phyloP scores from a whole-genome alignment of 2,888 invertebrate genomes.

The Orthosia cruda region DNA sequence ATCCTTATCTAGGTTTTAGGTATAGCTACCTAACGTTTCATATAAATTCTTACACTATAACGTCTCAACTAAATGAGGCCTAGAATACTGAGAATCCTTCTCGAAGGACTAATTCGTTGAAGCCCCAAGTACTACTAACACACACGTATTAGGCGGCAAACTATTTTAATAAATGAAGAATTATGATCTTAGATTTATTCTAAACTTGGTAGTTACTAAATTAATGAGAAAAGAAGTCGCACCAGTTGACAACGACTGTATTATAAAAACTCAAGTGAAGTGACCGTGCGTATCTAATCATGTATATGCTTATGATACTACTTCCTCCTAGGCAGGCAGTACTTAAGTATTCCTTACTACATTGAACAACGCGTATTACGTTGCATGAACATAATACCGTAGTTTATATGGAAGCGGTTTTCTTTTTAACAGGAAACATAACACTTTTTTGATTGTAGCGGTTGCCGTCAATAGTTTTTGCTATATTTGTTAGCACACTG shows the following conservation, averaged over 20 bases:
- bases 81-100: neutral
- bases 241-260: neutral
- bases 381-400: neutral
- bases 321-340: neutral
- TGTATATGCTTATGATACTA: too few relatives aligned
- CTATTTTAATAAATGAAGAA: slow-evolving; percentile 3
- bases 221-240: neutral
- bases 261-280: neutral
- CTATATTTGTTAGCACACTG: too few relatives aligned
- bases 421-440: slow-evolving; percentile 9
- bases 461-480: slow-evolving; percentile 15
- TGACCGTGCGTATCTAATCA: neutral
- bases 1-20: neutral
- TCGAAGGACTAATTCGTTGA: slow-evolving; percentile 7
- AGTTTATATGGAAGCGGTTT: neutral
- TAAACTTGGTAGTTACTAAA: neutral
- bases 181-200: neutral
- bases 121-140: slow-evolving; percentile 12
- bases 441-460: slow-evolving; percentile 7
- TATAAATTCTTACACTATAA: neutral
- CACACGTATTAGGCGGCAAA: neutral
- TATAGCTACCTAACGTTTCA: neutral
- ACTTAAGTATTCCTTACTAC: neutral
- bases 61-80: neutral
- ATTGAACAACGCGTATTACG: neutral